These are phyloP conservation scores for Exocentrus adspersus DNA, from an alignment of 2,888 invertebrate species.

Conservation along the genomic window DNA sequence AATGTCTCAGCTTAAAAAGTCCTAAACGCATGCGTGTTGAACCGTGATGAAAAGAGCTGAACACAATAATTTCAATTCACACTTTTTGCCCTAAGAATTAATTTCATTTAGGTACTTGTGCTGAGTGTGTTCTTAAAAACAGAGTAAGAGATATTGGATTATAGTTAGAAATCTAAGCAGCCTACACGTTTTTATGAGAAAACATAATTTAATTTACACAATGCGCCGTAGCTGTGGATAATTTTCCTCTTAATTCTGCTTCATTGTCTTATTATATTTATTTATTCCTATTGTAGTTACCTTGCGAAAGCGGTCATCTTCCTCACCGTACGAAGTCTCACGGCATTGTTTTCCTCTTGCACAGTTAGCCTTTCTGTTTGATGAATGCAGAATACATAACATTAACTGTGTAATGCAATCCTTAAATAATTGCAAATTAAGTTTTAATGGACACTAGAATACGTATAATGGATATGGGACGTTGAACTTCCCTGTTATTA, in stretches of 20 bases:
- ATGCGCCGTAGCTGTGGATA: neutral
- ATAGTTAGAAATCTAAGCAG: too few relatives aligned
- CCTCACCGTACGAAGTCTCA: neutral
- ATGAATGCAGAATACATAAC: neutral
- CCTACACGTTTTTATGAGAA: too few relatives aligned
- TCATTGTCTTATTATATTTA: neutral
- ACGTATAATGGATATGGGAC: conserved; percentile 4
- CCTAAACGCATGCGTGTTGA: too few relatives aligned
- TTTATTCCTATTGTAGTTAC: neutral
- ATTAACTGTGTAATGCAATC: conserved; percentile 17
- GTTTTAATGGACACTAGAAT: conserved; percentile 10
- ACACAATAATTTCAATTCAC: too few relatives aligned
- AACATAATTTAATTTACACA: too few relatives aligned
- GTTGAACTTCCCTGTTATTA: conserved; percentile 14
- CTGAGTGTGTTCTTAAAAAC: too few relatives aligned
- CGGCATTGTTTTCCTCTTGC: conserved; percentile 7
- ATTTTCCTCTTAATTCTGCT: too few relatives aligned
- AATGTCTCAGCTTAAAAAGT: too few relatives aligned
- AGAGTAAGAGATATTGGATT: too few relatives aligned
- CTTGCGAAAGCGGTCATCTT: conserved; percentile 2
- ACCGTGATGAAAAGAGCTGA: too few relatives aligned
- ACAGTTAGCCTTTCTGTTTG: conserved; percentile 7
- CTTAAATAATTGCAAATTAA: conserved; percentile 16
- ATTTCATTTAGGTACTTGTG: too few relatives aligned
- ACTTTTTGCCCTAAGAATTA: too few relatives aligned